Evolutionary conservation across 2,113 vertebrate genomes (phyloP), one percentile per base, ranked within the genome.

Genomic region (Ibidorhyncha struthersii): DNA sequence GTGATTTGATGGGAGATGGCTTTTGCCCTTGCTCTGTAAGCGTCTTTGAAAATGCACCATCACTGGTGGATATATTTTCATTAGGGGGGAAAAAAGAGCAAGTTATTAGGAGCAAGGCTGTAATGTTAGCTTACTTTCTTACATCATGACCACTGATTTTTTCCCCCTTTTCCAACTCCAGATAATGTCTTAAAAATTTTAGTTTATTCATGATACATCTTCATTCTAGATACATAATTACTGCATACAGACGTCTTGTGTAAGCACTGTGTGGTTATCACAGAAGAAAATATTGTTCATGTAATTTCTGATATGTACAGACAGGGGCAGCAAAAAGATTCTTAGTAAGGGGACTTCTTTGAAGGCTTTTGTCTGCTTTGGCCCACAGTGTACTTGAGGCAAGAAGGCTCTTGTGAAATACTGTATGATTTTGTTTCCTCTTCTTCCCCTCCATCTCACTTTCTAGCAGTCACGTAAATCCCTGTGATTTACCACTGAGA

Each of bases 281-380:
- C 7, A 59, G 55, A 59, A 89, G 30, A 91, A 94, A 82, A 53
- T 76, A 63, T 22, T 82, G 27, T 53, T 81, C 1, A 0, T 96
- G 94, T 91, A 76, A 85, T 94, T 86, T 97, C 76, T 93, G 52
- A 32, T 84, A 30, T 36, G 84, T 90, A 77, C 91, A 86, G 86
- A 49, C 63, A 96, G 94, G 79, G 88, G 90, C 88, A 97, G 79
- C 65, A 95, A 27, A 90, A 97, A 97, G 78, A n/a, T 61, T 92
- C 52, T 53, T 83, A 63, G 41, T 43, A 66, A 78, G 70, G 78
- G 78, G 70, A 89, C 62, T 76, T 76, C 49, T 32, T 85, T 61
- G 53, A 45, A 73, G 81, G 12, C 58, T 23, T 85, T 81, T 56
- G 23, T 72, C 62, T 92, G 21, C 78, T 79, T 91, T 93, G 77